Conservation (phyloP, 2,888 invertebrate species). For the Cotesia congregata region DNA sequence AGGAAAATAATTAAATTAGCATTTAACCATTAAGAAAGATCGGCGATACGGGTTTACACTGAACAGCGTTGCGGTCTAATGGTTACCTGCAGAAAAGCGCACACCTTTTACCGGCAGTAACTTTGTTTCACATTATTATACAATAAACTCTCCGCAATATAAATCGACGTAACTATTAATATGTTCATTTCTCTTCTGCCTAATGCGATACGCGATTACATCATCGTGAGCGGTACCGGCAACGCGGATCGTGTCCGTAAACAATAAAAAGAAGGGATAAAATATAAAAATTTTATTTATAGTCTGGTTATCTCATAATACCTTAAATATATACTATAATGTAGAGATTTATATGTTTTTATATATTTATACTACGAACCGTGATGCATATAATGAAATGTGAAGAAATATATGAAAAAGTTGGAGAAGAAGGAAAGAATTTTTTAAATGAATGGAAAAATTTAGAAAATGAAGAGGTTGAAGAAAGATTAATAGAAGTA, state of each 20-base stretch:
- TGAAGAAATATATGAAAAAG: too few species aligned
- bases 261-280: not conserved
- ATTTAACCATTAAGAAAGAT: slow-evolving; percentile 7
- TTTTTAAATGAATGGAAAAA: too few species aligned
- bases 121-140: slow-evolving; percentile 3
- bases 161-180: not conserved
- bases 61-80: not conserved
- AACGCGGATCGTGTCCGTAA: not conserved
- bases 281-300: not conserved
- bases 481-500: too few species aligned
- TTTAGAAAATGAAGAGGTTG: too few species aligned
- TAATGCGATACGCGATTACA: not conserved
- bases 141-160: slow-evolving; percentile 4
- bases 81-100: not conserved
- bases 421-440: too few species aligned
- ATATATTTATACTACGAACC: too few species aligned
- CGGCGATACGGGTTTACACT: not conserved
- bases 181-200: not conserved
- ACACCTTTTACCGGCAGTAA: slow-evolving; percentile 4
- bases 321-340: not conserved
- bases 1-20: slow-evolving; percentile 9
- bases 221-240: not conserved
- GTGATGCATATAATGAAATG: too few species aligned
- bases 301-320: not conserved
- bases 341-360: not conserved